Conservation (phyloP, 2,888 invertebrate genomes). For the Autographa pulchrina region DNA sequence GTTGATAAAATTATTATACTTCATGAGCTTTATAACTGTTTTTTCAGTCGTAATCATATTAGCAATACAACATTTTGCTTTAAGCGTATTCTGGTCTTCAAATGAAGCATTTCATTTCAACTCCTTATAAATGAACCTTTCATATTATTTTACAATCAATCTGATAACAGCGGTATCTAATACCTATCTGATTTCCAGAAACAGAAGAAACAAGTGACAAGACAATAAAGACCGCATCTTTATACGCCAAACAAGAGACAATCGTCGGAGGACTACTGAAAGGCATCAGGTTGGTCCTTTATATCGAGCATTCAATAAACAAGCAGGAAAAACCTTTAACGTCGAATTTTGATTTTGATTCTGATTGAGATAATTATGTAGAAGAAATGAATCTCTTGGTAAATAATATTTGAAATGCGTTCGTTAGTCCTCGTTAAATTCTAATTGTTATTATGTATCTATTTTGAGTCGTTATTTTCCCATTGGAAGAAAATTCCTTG, state of each 20-base stretch:
- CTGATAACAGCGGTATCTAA: background rate
- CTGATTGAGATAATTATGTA: background rate
- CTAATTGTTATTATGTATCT: background rate
- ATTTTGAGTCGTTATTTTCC: background rate
- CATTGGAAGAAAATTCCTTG: too few species aligned
- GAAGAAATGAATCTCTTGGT: background rate
- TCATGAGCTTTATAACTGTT: too few species aligned
- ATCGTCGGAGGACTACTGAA: conserved; percentile 87
- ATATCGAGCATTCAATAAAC: background rate
- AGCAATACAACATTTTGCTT: too few species aligned
- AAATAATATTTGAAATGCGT: background rate
- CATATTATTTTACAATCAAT: background rate
- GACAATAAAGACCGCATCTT: conserved; percentile 80
- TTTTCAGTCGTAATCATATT: too few species aligned
- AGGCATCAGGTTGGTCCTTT: conserved; percentile 82
- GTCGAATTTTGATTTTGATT: too few species aligned
- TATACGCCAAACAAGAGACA: conserved; percentile 85
- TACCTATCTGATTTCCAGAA: conserved; percentile 65
- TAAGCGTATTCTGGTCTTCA: too few species aligned
- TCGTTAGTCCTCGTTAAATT: background rate
- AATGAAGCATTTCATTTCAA: too few species aligned
- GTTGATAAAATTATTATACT: too few species aligned
- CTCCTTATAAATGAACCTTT: too few species aligned
- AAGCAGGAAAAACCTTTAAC: background rate
- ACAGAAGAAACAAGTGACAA: conserved; percentile 82